Conservation (phyloP, 2,113 vertebrate species). For the Cyprinodon tularosa region DNA sequence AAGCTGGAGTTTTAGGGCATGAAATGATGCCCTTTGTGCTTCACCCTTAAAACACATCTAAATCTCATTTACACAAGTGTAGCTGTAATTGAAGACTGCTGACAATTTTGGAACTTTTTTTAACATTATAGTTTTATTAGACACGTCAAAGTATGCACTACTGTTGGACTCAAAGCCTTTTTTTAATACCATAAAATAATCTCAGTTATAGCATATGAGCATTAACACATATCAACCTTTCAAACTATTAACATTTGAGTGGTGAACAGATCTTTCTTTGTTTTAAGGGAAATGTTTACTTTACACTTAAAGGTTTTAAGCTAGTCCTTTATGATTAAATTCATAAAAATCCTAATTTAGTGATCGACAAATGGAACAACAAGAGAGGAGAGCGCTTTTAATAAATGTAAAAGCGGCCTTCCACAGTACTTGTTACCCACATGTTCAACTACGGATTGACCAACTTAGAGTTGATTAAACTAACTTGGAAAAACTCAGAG, state of each 20-base stretch:
- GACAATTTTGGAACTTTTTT: background rate
- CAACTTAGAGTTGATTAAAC: too few species aligned
- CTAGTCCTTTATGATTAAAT: too few species aligned
- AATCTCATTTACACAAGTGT: background rate
- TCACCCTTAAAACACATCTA: background rate
- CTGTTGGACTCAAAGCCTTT: conserved; percentile 13
- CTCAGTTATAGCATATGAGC: background rate
- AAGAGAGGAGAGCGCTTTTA: too few species aligned
- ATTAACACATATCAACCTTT: background rate
- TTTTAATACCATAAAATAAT: background rate
- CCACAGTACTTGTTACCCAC: too few species aligned
- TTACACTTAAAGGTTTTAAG: background rate
- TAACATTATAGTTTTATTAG: conserved; percentile 7
- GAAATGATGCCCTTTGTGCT: conserved; percentile 8
- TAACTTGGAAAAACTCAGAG: too few species aligned
- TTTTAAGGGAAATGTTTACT: background rate
- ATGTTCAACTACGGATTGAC: too few species aligned
- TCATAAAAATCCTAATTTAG: background rate
- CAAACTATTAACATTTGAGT: too few species aligned
- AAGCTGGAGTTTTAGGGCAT: conserved; percentile 75
- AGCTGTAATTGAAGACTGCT: background rate
- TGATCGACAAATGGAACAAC: too few species aligned
- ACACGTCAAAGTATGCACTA: conserved; percentile 5
- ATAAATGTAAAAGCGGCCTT: too few species aligned
- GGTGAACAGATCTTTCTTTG: background rate